A percentile compares a stretch with the other conserved stretches of the same genome.
phyloP scores from a whole-genome alignment of 2,888 invertebrate genomes.

The Athalia cordata region DNA sequence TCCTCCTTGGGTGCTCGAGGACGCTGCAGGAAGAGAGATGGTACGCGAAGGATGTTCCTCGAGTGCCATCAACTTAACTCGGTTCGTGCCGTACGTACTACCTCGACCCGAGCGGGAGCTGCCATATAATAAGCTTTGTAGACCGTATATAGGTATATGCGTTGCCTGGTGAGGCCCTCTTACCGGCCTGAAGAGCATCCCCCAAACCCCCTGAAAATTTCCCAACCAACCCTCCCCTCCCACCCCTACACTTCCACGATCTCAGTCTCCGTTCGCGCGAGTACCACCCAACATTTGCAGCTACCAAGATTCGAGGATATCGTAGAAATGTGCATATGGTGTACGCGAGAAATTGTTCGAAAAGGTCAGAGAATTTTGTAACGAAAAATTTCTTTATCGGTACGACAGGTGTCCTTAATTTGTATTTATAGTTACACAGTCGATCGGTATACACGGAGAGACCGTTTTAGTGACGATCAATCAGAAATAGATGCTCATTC shows the following conservation, averaged over 20 bases:
- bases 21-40: slow-evolving; percentile 17
- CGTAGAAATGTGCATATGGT: too few species aligned
- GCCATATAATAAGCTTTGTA: slow-evolving; percentile 69
- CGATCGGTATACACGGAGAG: background rate
- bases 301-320: too few species aligned
- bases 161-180: slow-evolving; percentile 58
- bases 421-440: background rate
- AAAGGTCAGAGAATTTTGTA: too few species aligned
- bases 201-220: slow-evolving; percentile 26
- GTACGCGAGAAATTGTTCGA: too few species aligned
- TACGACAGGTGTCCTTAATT: background rate
- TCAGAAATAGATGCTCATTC: too few species aligned
- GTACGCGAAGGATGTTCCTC: slow-evolving; percentile 61
- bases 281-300: too few species aligned
- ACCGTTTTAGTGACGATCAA: too few species aligned
- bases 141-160: slow-evolving; percentile 49
- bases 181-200: slow-evolving; percentile 52
- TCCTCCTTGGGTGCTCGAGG: slow-evolving; percentile 33
- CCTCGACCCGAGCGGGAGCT: slow-evolving; percentile 51
- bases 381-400: too few species aligned
- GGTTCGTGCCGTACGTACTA: slow-evolving; percentile 55
- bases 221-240: slow-evolving; percentile 46
- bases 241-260: slow-evolving; percentile 55
- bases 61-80: slow-evolving; percentile 68
- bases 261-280: slow-evolving; percentile 15